Evolutionary conservation across 1,140 invertebrate species (phyloP).

Genomic region (Drosophila kurseongensis): DNA sequence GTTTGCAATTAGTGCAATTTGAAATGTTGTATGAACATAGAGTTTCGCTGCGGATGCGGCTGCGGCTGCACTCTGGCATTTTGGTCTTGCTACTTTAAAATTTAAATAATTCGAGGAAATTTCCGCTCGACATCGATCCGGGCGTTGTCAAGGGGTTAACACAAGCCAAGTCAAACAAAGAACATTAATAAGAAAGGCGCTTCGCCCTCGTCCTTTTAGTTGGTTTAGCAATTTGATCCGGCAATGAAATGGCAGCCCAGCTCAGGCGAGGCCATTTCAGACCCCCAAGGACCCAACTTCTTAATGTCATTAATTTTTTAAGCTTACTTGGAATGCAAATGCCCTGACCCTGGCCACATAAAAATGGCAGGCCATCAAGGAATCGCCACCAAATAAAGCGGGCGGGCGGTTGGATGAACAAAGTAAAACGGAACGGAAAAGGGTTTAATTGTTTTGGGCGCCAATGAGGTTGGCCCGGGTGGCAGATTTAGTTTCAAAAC

Average conservation of each 20-base stretch:
- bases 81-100: conserved; percentile 17
- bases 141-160: conserved; percentile 46
- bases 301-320: conserved; percentile 83
- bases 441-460: conserved; percentile 80
- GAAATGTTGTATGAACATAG: conserved; percentile 46
- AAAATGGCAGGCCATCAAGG: conserved; percentile 72
- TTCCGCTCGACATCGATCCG: conserved; percentile 36
- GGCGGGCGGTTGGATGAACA: neutral
- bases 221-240: conserved; percentile 75
- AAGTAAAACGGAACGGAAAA: conserved; percentile 44
- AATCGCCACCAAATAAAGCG: conserved; percentile 19
- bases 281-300: conserved; percentile 64
- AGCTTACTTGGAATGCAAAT: conserved; percentile 74
- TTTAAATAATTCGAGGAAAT: conserved; percentile 12
- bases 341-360: conserved; percentile 34
- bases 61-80: conserved; percentile 2
- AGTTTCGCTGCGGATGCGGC: conserved; percentile 16
- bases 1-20: conserved; percentile 83
- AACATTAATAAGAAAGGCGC: conserved; percentile 66
- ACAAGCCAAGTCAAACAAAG: conserved; percentile 53
- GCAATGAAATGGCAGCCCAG: conserved; percentile 28
- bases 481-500: conserved; percentile 77
- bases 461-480: conserved; percentile 37
- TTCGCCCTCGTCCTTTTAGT: conserved; percentile 24
- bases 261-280: conserved; percentile 13